These are phyloP conservation scores for Spisula solida DNA, from an alignment of 2,888 invertebrate genomes.

Conservation along the genomic window DNA sequence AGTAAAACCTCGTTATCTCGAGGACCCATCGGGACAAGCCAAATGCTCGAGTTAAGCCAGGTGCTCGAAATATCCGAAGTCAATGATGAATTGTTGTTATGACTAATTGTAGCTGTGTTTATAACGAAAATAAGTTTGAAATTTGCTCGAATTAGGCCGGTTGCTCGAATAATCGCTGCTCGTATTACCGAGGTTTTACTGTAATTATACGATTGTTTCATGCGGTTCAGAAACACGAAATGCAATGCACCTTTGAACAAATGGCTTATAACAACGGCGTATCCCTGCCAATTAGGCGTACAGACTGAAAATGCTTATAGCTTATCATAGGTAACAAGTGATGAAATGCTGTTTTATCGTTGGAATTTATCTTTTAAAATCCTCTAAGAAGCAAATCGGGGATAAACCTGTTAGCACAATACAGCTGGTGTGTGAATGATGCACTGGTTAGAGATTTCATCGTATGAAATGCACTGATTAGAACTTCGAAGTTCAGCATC, in stretches of 20 bases:
- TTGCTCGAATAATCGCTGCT: too few relatives aligned
- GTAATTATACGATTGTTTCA: background rate
- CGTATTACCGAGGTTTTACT: too few relatives aligned
- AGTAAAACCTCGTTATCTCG: too few relatives aligned
- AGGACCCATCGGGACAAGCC: too few relatives aligned
- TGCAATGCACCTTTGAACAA: background rate
- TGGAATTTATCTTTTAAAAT: background rate
- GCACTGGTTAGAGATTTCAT: background rate
- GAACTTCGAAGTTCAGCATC: background rate
- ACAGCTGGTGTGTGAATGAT: slow-evolving; percentile 13
- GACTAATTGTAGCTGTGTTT: too few relatives aligned
- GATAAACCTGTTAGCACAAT: background rate
- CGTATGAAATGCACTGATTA: too few relatives aligned
- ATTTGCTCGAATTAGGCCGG: too few relatives aligned
- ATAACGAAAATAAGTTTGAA: too few relatives aligned
- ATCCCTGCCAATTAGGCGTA: background rate
- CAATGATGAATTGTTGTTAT: too few relatives aligned
- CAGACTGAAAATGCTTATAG: background rate
- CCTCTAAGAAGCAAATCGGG: background rate
- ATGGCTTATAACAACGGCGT: background rate
- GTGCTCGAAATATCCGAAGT: too few relatives aligned
- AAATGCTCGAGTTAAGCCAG: too few relatives aligned
- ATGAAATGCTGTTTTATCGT: background rate
- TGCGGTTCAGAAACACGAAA: background rate
- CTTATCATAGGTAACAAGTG: background rate